Evolutionary conservation across 2,797 vertebrate genomes (phyloP).

Genomic region (Etheostoma perlongum): DNA sequence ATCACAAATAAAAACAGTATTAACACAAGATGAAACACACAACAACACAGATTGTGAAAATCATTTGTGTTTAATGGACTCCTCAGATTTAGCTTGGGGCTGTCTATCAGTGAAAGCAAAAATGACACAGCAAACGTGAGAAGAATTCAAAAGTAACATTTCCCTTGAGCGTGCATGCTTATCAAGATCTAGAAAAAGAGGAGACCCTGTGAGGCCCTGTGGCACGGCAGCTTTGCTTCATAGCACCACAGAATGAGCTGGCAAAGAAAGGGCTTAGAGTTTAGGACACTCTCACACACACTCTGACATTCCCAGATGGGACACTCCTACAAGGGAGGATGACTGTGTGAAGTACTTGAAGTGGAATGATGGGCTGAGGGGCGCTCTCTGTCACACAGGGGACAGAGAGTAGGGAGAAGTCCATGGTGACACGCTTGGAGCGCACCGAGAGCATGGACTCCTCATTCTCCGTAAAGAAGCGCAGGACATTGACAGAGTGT

Average conservation of each 20-base stretch:
- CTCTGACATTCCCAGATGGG: conserved; percentile 64
- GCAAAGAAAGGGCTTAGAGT: conserved; percentile 64
- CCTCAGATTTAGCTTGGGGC: conserved; percentile 22
- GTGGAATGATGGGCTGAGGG: conserved; percentile 76
- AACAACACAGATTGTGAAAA: conserved; percentile 1
- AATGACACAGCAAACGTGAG: conserved; percentile 48
- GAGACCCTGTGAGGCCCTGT: conserved; percentile 21
- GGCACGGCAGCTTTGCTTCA: conserved; percentile 27
- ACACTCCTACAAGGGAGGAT: conserved; percentile 52
- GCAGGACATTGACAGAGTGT: conserved; percentile 88
- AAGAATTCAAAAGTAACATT: conserved; percentile 28
- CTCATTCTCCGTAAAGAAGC: conserved; percentile 81
- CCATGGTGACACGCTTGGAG: conserved; percentile 90
- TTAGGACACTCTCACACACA: conserved; percentile 52
- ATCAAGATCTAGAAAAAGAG: conserved; percentile 33
- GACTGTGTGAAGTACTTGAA: conserved; percentile 78
- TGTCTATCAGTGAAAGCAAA: conserved; percentile 20
- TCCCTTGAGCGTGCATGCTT: conserved; percentile 39
- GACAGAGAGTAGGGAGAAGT: conserved; percentile 91
- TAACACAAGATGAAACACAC: conserved; percentile 17
- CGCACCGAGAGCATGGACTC: conserved; percentile 80
- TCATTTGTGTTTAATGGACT: neutral
- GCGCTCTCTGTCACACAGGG: conserved; percentile 84
- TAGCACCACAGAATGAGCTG: conserved; percentile 53
- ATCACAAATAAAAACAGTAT: conserved; percentile 12